phyloP scores from a whole-genome alignment of 2,888 invertebrate species.

The Criorhina ranunculi region DNA sequence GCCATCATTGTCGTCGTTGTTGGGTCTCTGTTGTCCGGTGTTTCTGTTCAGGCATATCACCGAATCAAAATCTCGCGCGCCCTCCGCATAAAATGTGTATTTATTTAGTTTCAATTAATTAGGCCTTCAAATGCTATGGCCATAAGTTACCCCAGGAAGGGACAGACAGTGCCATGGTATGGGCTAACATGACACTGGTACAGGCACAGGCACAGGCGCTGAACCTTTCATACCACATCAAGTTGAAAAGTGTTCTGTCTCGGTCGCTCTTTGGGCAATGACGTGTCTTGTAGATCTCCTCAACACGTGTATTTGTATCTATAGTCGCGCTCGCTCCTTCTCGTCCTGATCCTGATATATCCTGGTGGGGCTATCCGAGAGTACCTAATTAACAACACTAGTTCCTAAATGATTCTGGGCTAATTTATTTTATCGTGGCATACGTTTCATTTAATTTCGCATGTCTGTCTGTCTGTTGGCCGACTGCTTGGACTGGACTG shows the following conservation, averaged over 20 bases:
- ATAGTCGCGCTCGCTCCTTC: conserved; percentile 68
- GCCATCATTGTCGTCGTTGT: conserved; percentile 54
- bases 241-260: conserved; percentile 17
- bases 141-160: conserved; percentile 81
- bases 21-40: conserved; percentile 42
- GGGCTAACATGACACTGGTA: conserved; percentile 51
- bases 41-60: conserved; percentile 70
- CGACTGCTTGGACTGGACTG: conserved; percentile 4
- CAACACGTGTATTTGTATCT: conserved; percentile 68
- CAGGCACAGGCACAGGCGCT: conserved; percentile 60
- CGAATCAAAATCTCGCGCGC: conserved; percentile 76
- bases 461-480: conserved; percentile 63
- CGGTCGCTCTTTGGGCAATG: conserved; percentile 1
- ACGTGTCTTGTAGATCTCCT: conserved; percentile 65
- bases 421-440: conserved; percentile 79
- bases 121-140: conserved; percentile 84
- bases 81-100: conserved; percentile 81
- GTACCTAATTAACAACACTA: conserved; percentile 78
- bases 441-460: conserved; percentile 75
- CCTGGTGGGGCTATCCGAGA: conserved; percentile 42
- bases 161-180: conserved; percentile 64
- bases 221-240: conserved; percentile 65
- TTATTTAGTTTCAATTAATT: conserved; percentile 85
- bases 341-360: conserved; percentile 56
- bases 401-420: conserved; percentile 78